Conservation (phyloP, 2,888 invertebrate genomes). For the Coenonympha glycerion region DNA sequence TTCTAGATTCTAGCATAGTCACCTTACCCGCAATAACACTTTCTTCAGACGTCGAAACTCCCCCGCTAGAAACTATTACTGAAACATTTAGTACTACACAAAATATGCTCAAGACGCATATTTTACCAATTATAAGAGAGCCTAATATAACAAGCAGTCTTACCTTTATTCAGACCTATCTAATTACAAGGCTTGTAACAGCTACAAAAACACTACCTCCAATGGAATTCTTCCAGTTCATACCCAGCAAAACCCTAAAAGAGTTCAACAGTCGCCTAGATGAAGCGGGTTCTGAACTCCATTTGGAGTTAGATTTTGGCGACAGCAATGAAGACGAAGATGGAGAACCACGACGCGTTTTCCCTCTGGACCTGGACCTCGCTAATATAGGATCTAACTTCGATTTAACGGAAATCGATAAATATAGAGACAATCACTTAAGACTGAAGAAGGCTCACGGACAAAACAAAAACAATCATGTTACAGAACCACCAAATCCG, state of each 20-base stretch:
- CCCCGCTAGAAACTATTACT: conserved; percentile 89
- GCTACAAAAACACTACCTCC: conserved; percentile 93
- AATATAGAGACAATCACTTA: conserved; percentile 76
- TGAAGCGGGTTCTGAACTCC: conserved; percentile 91
- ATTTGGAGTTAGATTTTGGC: conserved; percentile 89
- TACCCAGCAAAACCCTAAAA: conserved; percentile 88
- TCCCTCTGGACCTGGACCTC: conserved; percentile 81
- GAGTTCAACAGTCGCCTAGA: conserved; percentile 92
- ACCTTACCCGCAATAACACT: conserved; percentile 88
- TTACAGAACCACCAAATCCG: conserved; percentile 68
- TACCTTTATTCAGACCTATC: conserved; percentile 92
- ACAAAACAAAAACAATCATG: conserved; percentile 63
- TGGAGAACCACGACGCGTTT: conserved; percentile 64
- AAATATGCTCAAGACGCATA: conserved; percentile 90
- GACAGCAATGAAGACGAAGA: conserved; percentile 83
- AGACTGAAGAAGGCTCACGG: conserved; percentile 69
- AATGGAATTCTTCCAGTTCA: conserved; percentile 89
- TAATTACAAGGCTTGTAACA: conserved; percentile 89
- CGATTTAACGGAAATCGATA: conserved; percentile 82
- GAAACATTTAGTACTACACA: conserved; percentile 95
- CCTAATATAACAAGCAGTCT: conserved; percentile 83
- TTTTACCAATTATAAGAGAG: conserved; percentile 86
- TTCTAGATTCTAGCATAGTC: conserved; percentile 85
- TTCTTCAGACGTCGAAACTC: conserved; percentile 86
- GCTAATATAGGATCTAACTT: conserved; percentile 84